Base-by-base conservation (phyloP, 2,113 vertebrate genomes). In the Chaetodon auriga region DNA sequence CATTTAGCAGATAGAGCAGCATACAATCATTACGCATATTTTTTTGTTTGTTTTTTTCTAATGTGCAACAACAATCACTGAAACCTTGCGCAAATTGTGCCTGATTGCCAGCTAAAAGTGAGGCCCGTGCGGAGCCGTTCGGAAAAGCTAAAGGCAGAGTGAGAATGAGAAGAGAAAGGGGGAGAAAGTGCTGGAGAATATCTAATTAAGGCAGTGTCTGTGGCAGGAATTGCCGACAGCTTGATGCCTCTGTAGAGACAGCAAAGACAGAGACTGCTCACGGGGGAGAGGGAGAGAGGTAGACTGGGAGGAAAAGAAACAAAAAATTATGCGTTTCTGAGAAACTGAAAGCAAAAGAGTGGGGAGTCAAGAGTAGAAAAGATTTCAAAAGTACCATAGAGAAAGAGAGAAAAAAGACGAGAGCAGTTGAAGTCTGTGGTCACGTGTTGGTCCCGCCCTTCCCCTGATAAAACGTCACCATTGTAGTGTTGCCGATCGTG, bases 401-500 rank as follows among this genome's bases (percentile, higher is more conserved):
- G 75, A 78, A 19, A 77, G 55, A 87, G 73, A 61, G 43, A 77
- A 80, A 68, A 23, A 57, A 61, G 1, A 70, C 14, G 11, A 81
- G 60, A 82, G 78, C 85, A 66, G 72, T 30, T 74, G 82, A 87
- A 66, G 54, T 77, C 46, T 80, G 65, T 87, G 81, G 85, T 86
- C 84, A 38, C 76, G 54, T 82, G 90, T 94, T 94, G 94, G 94
- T 95, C 92, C 93, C 93, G 75, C 89, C 90, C 89, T 84, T 92
- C 86, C 82, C 87, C 75, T 79, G 83, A 83, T 70, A 80, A 80
- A 89, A 79, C 86, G 7, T 76, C 69, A 78, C 79, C 60, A 25
- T 2, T 84, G 90, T 93, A 92, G 88, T 88, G 89, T 89, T 35
- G 83, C 81, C 7, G 69, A 81, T 73, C 49, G 14, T 61, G 75